Conservation (phyloP, 2,113 vertebrate genomes). For the Crotophaga sulcirostris region DNA sequence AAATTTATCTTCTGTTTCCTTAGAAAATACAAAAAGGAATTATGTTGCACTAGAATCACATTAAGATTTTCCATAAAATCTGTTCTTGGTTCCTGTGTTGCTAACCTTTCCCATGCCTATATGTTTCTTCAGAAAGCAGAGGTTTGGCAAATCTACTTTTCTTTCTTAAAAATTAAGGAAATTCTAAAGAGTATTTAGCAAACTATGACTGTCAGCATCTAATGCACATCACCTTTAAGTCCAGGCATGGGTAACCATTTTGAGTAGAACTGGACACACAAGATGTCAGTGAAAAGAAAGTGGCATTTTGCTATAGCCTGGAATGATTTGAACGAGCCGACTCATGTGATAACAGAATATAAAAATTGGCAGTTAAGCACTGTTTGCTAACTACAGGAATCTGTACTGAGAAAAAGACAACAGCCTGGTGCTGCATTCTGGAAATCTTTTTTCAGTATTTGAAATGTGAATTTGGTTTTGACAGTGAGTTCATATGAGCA, state of each 20-base stretch:
- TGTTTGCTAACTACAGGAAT: background rate
- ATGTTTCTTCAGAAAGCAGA: background rate
- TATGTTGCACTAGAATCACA: background rate
- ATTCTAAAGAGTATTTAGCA: background rate
- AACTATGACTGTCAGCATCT: background rate
- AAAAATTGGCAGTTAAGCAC: background rate
- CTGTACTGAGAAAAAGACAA: background rate
- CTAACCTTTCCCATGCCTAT: background rate
- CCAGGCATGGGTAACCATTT: background rate
- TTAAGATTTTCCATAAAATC: background rate
- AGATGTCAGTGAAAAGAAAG: background rate
- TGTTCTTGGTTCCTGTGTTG: background rate
- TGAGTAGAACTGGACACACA: background rate
- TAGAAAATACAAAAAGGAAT: background rate
- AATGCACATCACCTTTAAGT: background rate
- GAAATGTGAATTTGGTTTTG: background rate
- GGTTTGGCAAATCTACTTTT: background rate
- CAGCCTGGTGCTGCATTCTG: background rate
- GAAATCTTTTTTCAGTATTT: background rate
- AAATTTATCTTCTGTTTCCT: slow-evolving; percentile 19
- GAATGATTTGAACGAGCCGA: background rate
- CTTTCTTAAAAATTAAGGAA: background rate
- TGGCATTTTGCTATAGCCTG: background rate
- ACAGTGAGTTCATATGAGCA: background rate
- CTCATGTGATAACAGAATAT: background rate